Base-by-base conservation (phyloP, 2,113 vertebrate genomes). In the Australoheros scitulus region DNA sequence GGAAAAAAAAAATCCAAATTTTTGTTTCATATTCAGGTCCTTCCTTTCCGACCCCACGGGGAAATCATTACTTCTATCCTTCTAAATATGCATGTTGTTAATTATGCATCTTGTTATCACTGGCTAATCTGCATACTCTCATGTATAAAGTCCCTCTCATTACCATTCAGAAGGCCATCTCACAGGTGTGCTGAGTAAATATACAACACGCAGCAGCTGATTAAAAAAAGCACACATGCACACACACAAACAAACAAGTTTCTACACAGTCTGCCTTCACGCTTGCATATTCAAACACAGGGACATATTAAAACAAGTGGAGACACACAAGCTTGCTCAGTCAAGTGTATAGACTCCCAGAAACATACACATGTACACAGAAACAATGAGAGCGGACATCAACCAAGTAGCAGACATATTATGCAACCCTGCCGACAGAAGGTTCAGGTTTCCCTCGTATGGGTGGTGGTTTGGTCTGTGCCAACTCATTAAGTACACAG, bases 401-500 rank as follows among this genome's bases (percentile, higher is more conserved):
- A 61, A 85, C 82, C 41, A 87, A 41, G 82, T 82, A 41, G 61
- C 79, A 85, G 83, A 84, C 85, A 70, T 85, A 86, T 90, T 81
- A 91, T 77, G 82, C 87, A 84, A 87, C 78, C 78, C 65, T 24
- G 7, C 47, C 82, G 91, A 92, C 92, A 94, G 90, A 93, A 89
- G 89, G 91, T 81, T 81, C 90, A 87, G 83, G 86, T 83, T 87
- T 80, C 84, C 80, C 78, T 86, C 65, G 22, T 79, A 76, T 34
- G 47, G 85, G 50, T 83, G 85, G 68, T 78, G 75, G 68, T 87
- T 84, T 77, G 74, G 86, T 82, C 82, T 55, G 82, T 91, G 93
- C 93, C 93, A 95, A 94, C 89, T 95, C 92, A 93, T 95, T 94
- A 94, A 89, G 65, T 92, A 85, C 87, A 89, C 92, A 95, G 93